Conservation (phyloP, 2,113 vertebrate genomes). For the Crypturellus undulatus region DNA sequence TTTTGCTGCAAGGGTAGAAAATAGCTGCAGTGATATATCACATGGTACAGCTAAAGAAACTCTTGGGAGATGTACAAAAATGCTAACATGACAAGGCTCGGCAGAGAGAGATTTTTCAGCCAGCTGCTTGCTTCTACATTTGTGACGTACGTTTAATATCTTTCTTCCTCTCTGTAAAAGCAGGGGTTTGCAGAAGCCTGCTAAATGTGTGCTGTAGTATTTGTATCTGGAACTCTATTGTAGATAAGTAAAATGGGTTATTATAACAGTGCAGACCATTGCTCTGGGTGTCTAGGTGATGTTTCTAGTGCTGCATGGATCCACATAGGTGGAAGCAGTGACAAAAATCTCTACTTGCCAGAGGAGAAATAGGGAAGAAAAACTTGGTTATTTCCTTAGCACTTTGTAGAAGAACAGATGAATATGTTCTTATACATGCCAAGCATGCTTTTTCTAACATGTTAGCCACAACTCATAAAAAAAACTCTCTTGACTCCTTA, state of each 20-base stretch:
- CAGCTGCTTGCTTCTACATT: conserved; percentile 16
- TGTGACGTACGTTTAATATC: neutral
- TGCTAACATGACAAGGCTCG: conserved; percentile 50
- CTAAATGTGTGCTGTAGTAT: neutral
- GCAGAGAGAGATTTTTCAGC: conserved; percentile 19
- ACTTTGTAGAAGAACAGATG: neutral
- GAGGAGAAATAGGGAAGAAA: neutral
- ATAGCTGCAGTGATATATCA: conserved; percentile 65
- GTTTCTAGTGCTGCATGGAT: neutral
- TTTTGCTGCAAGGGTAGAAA: conserved; percentile 52
- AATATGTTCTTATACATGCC: neutral
- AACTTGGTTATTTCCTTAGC: neutral
- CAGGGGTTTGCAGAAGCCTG: neutral
- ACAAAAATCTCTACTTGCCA: accelerated
- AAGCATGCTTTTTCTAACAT: neutral
- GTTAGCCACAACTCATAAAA: neutral
- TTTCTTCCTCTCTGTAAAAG: neutral
- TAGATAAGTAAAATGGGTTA: neutral
- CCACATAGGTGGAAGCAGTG: neutral
- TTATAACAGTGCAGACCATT: neutral
- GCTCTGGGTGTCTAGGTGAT: neutral
- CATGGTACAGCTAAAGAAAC: conserved; percentile 54
- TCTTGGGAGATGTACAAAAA: conserved; percentile 58
- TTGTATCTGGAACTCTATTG: neutral
- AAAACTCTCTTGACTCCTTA: neutral